These are phyloP conservation scores for Vesta saturnalis DNA, from an alignment of 2,888 invertebrate species.

Conservation along the genomic window DNA sequence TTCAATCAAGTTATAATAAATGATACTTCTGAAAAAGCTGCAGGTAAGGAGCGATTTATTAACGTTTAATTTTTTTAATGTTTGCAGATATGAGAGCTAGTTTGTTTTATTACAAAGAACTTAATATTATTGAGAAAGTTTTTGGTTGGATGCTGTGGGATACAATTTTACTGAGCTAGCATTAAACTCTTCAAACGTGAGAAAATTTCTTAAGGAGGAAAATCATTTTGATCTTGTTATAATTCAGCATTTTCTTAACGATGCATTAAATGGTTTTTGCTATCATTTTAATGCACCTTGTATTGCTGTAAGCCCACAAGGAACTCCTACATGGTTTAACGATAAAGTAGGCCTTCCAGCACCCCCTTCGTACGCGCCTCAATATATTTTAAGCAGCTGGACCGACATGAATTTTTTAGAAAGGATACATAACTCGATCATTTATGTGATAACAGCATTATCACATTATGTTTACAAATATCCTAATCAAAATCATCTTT, in stretches of 20 bases:
- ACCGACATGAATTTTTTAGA: conserved; percentile 65
- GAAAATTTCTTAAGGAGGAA: conserved; percentile 43
- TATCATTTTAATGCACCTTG: conserved; percentile 57
- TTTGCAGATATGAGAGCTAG: background rate
- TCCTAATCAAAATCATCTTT: conserved; percentile 30
- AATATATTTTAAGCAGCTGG: conserved; percentile 57
- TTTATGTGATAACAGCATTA: conserved; percentile 37
- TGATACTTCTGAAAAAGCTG: background rate
- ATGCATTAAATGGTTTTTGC: conserved; percentile 58
- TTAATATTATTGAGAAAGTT: background rate
- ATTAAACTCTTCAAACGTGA: conserved; percentile 28
- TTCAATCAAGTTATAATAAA: background rate
- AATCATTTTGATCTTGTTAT: conserved; percentile 54
- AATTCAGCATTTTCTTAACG: conserved; percentile 61
- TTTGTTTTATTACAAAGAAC: background rate
- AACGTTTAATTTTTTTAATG: background rate
- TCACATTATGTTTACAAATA: conserved; percentile 34
- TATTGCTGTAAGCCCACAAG: conserved; percentile 60
- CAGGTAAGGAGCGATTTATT: background rate
- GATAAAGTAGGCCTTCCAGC: conserved; percentile 63
- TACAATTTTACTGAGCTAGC: conserved; percentile 15
- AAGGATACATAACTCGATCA: conserved; percentile 65
- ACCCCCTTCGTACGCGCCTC: conserved; percentile 64
- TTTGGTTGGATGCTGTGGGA: conserved; percentile 7
- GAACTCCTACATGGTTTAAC: conserved; percentile 62